These are phyloP conservation scores for Antheraea pernyi DNA, from an alignment of 1,140 invertebrate species.

Conservation along the genomic window DNA sequence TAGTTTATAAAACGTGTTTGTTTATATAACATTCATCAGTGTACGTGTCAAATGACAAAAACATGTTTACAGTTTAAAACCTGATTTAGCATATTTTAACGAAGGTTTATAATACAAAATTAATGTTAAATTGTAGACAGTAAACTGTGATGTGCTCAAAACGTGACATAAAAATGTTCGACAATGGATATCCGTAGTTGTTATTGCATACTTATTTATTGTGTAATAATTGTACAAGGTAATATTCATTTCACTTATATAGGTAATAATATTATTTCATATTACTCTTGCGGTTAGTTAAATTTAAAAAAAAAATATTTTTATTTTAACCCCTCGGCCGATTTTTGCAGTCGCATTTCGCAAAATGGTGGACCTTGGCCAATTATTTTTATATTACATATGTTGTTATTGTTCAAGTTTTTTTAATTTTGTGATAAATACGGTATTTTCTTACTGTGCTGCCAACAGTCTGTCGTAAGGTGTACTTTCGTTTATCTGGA, in stretches of 20 bases:
- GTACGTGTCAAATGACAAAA: constrained; percentile 9
- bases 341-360: too few species aligned
- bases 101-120: constrained; percentile 5
- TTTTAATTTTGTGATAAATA: too few species aligned
- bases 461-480: too few species aligned
- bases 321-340: neutral
- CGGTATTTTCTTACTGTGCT: too few species aligned
- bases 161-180: constrained; percentile 50
- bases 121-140: neutral
- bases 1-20: constrained; percentile 6
- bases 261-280: too few species aligned
- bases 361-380: too few species aligned
- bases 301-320: neutral
- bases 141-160: constrained; percentile 12
- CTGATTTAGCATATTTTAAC: neutral
- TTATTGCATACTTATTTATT: constrained; percentile 45
- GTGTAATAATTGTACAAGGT: constrained; percentile 21
- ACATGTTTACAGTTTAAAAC: neutral
- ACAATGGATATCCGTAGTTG: constrained; percentile 60
- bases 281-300: too few species aligned
- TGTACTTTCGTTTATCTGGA: too few species aligned
- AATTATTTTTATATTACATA: too few species aligned
- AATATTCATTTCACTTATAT: neutral
- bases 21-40: neutral
- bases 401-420: too few species aligned